Evolutionary conservation across 2,888 invertebrate genomes (phyloP), one percentile per base, ranked within the genome.

Genomic region (Orthonevra nobilis): DNA sequence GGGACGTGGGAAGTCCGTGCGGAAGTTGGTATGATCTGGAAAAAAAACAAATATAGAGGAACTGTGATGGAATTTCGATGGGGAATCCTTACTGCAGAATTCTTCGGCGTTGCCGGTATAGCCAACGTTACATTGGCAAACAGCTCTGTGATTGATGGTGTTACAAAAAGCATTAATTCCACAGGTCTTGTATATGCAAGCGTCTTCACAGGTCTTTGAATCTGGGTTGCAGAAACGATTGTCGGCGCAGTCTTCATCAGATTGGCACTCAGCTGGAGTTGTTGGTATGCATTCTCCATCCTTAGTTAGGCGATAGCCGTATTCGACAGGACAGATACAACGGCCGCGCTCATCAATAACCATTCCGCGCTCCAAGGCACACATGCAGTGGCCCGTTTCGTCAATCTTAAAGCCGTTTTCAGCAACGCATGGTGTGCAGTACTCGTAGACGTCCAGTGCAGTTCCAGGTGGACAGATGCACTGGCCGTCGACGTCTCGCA

Each of bases 1-100:
- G 3, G 96, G 96, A 83, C 92, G 91, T 10, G 95, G 95, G 91
- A 96, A 96, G 85, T 95, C 95, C 0, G 95, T 95, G 36, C 94
- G 91, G 91, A 91, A 84, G 89, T 90, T 82, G 85, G 87, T 88
- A 72, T 89, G 86, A 81, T 89, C 77, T 79, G 23, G 10, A 72
- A 48, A 14, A 9, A 12, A 2, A 30, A 5, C 1, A 23, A 0
- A 85, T 86, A 60, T 14, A 85, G 83, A 60, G 6, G 34, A 17
- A 7, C 40, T 6, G 10, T 12, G 5, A 6, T 7, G 36, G 7
- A 20, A 20, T 12, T 6, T 7, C 14, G 12, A 15, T 6, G n/a
- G 5, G 2, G 26, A 5, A 14, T 12, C 23, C 68, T 74, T 89
- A 91, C 93, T 93, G 90, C 96, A 96, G 82, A 92, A 90, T 14